Evolutionary conservation across 2,113 vertebrate species (phyloP).

Genomic region (Coturnix japonica): DNA sequence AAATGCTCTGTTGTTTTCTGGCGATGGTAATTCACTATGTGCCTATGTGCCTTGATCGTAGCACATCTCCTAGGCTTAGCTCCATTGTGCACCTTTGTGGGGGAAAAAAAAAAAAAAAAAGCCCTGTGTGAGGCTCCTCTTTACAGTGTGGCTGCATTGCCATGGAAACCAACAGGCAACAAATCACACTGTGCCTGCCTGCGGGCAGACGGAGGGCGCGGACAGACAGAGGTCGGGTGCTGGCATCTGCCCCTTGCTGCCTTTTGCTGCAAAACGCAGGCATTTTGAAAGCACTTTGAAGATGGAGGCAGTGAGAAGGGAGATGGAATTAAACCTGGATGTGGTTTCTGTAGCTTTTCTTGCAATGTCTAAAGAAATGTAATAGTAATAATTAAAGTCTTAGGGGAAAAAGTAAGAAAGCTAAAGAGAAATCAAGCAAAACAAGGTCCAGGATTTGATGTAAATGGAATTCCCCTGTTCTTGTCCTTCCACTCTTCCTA

Average conservation of each 20-base stretch:
- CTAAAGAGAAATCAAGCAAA: neutral
- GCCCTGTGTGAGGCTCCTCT: neutral
- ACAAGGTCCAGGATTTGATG: neutral
- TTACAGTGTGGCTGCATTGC: conserved; percentile 45
- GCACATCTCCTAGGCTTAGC: neutral
- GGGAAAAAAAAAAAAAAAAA: accelerated
- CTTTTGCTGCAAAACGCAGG: neutral
- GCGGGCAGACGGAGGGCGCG: neutral
- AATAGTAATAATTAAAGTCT: neutral
- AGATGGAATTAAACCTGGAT: neutral
- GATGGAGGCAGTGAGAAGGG: neutral
- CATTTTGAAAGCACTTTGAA: neutral
- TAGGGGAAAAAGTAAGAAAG: neutral
- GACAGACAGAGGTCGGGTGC: conserved; percentile 37
- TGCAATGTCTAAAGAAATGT: neutral
- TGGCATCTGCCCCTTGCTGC: conserved; percentile 57
- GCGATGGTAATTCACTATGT: accelerated
- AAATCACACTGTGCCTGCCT: conserved; percentile 8
- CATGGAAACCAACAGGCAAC: conserved; percentile 65
- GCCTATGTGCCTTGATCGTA: neutral
- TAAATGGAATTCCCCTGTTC: conserved; percentile 4
- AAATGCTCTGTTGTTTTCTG: neutral
- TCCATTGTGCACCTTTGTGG: neutral
- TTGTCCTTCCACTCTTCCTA: neutral
- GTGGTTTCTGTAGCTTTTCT: neutral